Conservation (phyloP, 2,113 vertebrate genomes). For the Craseonycteris thonglongyai region DNA sequence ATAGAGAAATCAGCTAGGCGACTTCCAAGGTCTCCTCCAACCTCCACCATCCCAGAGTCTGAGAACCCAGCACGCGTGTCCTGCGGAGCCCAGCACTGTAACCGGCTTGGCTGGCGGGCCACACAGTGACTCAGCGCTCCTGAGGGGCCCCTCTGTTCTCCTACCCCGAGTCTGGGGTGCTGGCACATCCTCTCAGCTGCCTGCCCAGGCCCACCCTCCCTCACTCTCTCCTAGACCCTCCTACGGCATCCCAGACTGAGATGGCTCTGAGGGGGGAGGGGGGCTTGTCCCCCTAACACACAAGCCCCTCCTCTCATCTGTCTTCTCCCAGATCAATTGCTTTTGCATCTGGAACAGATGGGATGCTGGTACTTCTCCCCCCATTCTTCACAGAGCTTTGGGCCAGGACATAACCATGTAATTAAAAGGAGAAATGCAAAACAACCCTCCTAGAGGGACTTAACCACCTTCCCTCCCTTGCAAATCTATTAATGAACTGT, state of each 20-base stretch:
- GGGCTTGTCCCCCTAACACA: neutral
- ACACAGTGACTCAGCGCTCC: neutral
- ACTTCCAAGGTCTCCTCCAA: neutral
- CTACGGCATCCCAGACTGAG: too few relatives aligned
- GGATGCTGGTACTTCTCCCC: neutral
- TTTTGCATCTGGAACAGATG: neutral
- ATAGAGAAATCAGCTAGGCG: neutral
- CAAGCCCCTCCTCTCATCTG: neutral
- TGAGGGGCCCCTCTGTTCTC: neutral
- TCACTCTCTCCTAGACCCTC: neutral
- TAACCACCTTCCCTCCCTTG: constrained; percentile 49
- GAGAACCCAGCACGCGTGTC: fast-evolving
- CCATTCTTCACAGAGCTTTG: constrained; percentile 42
- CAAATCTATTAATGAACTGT: constrained; percentile 71
- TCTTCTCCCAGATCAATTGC: neutral
- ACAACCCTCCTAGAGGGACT: constrained; percentile 40
- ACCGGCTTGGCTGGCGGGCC: neutral
- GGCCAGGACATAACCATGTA: constrained; percentile 38
- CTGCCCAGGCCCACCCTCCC: neutral
- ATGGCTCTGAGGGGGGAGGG: neutral
- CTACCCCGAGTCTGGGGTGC: neutral
- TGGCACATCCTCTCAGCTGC: neutral
- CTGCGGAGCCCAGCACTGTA: too few relatives aligned
- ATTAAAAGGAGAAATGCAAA: constrained; percentile 62
- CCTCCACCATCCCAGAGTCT: neutral